phyloP scores from a whole-genome alignment of 2,888 invertebrate species.

The Tenthredo notha region DNA sequence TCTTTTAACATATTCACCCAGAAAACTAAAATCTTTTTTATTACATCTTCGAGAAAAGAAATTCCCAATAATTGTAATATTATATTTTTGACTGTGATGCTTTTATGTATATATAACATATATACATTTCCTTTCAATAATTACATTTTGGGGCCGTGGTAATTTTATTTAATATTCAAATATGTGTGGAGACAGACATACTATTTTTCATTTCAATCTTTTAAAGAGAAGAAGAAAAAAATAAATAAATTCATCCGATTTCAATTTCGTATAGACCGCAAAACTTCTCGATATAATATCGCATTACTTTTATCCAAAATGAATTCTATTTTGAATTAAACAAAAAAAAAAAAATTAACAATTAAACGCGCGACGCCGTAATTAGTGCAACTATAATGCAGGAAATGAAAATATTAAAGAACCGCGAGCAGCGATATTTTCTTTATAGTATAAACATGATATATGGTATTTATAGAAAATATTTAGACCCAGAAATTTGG shows the following conservation, averaged over 20 bases:
- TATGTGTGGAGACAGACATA: neutral
- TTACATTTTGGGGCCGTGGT: conserved; percentile 40
- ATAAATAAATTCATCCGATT: neutral
- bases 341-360: neutral
- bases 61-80: conserved; percentile 46
- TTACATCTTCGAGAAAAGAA: neutral
- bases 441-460: neutral
- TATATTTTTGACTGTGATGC: conserved; percentile 48
- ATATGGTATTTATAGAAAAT: conserved; percentile 1
- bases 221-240: neutral
- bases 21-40: neutral
- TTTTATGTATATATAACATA: conserved; percentile 6
- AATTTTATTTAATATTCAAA: conserved; percentile 23
- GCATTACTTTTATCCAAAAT: neutral
- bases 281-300: neutral
- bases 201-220: conserved; percentile 3
- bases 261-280: neutral
- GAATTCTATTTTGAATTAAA: neutral
- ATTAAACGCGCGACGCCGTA: neutral
- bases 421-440: conserved; percentile 9
- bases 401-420: neutral
- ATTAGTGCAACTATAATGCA: neutral
- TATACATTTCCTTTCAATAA: conserved; percentile 37
- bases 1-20: neutral
- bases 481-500: conserved; percentile 1